Evolutionary conservation across 2,797 vertebrate species (phyloP).

Genomic region (Acropternis orthonyx): DNA sequence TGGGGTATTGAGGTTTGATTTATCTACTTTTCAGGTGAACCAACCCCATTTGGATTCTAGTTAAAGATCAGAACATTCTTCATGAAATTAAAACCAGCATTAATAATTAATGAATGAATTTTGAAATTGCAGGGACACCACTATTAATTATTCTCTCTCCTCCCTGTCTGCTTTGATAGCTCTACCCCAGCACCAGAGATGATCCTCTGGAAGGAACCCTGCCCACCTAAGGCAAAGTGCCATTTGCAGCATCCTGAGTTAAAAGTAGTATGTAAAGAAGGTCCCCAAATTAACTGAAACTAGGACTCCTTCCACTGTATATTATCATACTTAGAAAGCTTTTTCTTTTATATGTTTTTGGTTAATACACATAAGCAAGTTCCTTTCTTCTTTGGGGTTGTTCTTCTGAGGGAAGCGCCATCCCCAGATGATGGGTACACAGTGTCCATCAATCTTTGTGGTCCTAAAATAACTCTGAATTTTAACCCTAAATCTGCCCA

Average conservation of each 20-base stretch:
- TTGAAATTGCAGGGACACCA: background rate
- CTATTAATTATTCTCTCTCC: background rate
- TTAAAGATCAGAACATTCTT: background rate
- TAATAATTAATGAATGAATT: background rate
- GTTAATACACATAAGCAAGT: background rate
- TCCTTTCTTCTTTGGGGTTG: background rate
- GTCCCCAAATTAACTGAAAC: background rate
- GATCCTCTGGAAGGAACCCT: background rate
- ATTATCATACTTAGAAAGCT: background rate
- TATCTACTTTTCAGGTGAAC: background rate
- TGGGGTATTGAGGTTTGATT: background rate
- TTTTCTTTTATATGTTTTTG: background rate
- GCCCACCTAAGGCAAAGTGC: background rate
- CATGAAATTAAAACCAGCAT: background rate
- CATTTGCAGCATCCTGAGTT: background rate
- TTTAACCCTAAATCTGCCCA: background rate
- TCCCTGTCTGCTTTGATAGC: background rate
- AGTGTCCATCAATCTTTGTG: background rate
- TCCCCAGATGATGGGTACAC: background rate
- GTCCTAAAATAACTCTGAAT: background rate
- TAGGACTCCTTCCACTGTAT: background rate
- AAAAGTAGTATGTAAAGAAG: background rate
- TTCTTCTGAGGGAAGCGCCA: background rate
- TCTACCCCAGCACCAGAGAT: background rate
- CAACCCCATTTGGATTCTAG: background rate